phyloP scores from a whole-genome alignment of 2,113 vertebrate species.

The Tragulus kanchil region DNA sequence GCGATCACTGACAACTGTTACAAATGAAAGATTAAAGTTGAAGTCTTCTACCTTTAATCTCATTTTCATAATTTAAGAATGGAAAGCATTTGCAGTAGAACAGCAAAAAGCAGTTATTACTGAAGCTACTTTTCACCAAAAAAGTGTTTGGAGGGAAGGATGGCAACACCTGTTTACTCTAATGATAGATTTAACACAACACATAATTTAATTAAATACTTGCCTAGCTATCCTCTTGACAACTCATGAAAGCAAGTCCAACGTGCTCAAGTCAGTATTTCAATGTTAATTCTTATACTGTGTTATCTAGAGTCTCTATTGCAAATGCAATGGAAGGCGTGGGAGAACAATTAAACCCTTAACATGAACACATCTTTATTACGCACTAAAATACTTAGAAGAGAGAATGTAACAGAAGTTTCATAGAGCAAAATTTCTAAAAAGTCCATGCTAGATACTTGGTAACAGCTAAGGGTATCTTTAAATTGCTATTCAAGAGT shows the following conservation, averaged over 20 bases:
- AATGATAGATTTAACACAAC: slow-evolving; percentile 69
- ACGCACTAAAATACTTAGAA: slow-evolving; percentile 36
- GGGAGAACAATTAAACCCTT: slow-evolving; percentile 19
- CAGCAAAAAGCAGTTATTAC: slow-evolving; percentile 49
- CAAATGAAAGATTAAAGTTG: background rate
- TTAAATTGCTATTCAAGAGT: background rate
- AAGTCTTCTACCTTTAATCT: slow-evolving; percentile 33
- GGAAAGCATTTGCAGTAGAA: slow-evolving; percentile 55
- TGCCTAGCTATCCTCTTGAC: slow-evolving; percentile 37
- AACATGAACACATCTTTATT: slow-evolving; percentile 36
- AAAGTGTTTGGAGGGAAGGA: background rate
- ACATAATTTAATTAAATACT: slow-evolving; percentile 63
- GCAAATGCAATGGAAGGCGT: slow-evolving; percentile 43
- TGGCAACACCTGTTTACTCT: slow-evolving; percentile 58
- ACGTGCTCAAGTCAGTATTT: slow-evolving; percentile 41
- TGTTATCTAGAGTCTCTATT: slow-evolving; percentile 19
- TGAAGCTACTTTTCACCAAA: slow-evolving; percentile 68
- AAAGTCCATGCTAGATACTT: background rate
- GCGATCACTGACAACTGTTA: background rate
- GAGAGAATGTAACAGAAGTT: background rate
- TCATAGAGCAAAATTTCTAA: slow-evolving; percentile 2
- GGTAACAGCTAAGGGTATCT: background rate
- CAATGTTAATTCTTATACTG: slow-evolving; percentile 61
- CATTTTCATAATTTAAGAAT: slow-evolving; percentile 53
- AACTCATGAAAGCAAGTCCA: slow-evolving; percentile 64